phyloP scores from a whole-genome alignment of 2,113 vertebrate species.

The Limanda limanda region DNA sequence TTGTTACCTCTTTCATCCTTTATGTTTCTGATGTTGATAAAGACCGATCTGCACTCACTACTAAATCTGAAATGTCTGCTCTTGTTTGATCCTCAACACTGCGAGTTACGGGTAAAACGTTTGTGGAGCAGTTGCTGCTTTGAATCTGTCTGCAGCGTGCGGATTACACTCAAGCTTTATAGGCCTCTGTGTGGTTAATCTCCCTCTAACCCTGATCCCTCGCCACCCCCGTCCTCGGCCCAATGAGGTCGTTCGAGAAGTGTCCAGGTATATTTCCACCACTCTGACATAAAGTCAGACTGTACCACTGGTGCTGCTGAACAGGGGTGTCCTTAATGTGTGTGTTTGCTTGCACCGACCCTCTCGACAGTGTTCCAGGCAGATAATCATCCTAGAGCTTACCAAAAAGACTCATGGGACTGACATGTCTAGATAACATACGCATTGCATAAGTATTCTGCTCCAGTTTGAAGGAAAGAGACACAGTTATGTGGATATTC shows the following conservation, averaged over 20 bases:
- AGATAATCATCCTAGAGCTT: slow-evolving; percentile 41
- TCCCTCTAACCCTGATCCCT: slow-evolving; percentile 70
- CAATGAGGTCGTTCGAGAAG: slow-evolving; percentile 53
- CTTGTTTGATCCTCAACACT: slow-evolving; percentile 11
- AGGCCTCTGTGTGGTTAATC: slow-evolving; percentile 76
- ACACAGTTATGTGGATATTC: background rate
- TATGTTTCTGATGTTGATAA: background rate
- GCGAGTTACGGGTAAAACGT: background rate
- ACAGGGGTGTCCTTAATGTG: slow-evolving; percentile 18
- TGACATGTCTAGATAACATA: slow-evolving; percentile 48
- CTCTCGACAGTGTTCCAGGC: slow-evolving; percentile 24
- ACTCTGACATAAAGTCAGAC: slow-evolving; percentile 11
- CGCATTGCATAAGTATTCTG: slow-evolving; percentile 18
- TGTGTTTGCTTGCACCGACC: slow-evolving; percentile 5
- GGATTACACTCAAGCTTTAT: slow-evolving; percentile 78
- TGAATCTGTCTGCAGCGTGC: slow-evolving; percentile 51
- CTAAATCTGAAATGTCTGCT: background rate
- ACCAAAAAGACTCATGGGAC: slow-evolving; percentile 25
- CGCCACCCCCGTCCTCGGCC: slow-evolving; percentile 36
- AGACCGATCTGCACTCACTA: too few relatives aligned
- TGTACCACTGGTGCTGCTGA: slow-evolving; percentile 44
- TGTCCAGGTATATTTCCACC: slow-evolving; percentile 44
- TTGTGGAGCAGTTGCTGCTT: slow-evolving; percentile 39
- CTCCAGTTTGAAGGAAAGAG: slow-evolving; percentile 1
- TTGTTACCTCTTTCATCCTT: slow-evolving; percentile 48